Conservation (phyloP, 2,888 invertebrate genomes). For the Netelia melanura region DNA sequence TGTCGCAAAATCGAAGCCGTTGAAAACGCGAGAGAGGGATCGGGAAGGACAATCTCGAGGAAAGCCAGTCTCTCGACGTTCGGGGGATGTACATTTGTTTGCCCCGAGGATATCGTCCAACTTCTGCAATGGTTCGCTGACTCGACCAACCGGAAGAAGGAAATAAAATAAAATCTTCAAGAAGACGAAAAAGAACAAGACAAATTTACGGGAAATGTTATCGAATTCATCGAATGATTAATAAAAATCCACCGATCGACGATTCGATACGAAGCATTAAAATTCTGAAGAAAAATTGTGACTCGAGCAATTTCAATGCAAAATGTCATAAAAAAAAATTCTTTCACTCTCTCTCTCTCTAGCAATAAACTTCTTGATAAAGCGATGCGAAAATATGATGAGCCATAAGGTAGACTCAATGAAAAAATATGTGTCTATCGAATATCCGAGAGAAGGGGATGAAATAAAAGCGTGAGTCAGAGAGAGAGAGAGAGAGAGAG, state of each 20-base stretch:
- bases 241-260: too few species aligned
- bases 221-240: too few species aligned
- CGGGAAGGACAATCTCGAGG: constrained; percentile 6
- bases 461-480: not conserved
- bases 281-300: too few species aligned
- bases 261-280: too few species aligned
- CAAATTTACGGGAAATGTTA: too few species aligned
- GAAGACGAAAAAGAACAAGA: not conserved
- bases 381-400: constrained; percentile 53
- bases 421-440: not conserved
- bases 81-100: constrained; percentile 8
- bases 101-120: not conserved
- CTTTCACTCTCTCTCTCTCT: not conserved
- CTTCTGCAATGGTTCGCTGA: not conserved
- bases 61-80: constrained; percentile 4
- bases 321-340: not conserved
- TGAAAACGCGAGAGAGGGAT: not conserved
- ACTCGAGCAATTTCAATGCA: too few species aligned
- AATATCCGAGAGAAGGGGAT: not conserved
- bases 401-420: constrained; percentile 16
- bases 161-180: not conserved
- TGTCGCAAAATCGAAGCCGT: constrained; percentile 34
- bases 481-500: not conserved
- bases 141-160: not conserved
- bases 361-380: constrained; percentile 18